Evolutionary conservation across 2,888 invertebrate species (phyloP).

Genomic region (Strigamia maritima): DNA sequence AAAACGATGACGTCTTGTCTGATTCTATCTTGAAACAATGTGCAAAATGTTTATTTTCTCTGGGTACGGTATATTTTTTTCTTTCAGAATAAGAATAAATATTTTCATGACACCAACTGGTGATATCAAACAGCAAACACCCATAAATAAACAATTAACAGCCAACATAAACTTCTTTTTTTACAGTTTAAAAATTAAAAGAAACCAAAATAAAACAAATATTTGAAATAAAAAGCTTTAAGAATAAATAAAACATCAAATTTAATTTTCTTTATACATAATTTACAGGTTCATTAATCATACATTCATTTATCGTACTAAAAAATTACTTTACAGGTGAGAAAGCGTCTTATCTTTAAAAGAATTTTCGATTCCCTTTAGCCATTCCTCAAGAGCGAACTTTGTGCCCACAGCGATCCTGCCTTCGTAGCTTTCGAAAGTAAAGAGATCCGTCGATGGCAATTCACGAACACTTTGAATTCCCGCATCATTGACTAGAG

Average conservation of each 20-base stretch:
- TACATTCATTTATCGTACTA: not conserved
- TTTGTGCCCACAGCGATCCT: not conserved
- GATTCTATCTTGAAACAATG: not conserved
- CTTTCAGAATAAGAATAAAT: constrained; percentile 1
- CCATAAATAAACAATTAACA: not conserved
- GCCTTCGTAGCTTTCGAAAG: not conserved
- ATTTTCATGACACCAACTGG: not conserved
- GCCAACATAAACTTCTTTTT: not conserved
- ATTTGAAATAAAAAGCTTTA: not conserved
- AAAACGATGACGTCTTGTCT: constrained; percentile 31
- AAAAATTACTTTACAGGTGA: not conserved
- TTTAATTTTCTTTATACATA: too few relatives aligned
- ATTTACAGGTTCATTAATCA: not conserved
- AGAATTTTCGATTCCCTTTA: not conserved
- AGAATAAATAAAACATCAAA: not conserved
- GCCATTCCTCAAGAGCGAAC: not conserved
- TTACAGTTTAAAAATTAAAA: not conserved
- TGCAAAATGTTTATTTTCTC: not conserved
- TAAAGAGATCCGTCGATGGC: not conserved
- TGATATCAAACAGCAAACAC: not conserved
- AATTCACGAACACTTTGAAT: not conserved
- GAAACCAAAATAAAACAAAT: not conserved
- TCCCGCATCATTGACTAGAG: not conserved
- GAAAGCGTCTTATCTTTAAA: not conserved
- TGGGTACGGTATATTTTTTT: not conserved